Evolutionary conservation across 2,113 vertebrate species (phyloP).

Genomic region (Progne subis): DNA sequence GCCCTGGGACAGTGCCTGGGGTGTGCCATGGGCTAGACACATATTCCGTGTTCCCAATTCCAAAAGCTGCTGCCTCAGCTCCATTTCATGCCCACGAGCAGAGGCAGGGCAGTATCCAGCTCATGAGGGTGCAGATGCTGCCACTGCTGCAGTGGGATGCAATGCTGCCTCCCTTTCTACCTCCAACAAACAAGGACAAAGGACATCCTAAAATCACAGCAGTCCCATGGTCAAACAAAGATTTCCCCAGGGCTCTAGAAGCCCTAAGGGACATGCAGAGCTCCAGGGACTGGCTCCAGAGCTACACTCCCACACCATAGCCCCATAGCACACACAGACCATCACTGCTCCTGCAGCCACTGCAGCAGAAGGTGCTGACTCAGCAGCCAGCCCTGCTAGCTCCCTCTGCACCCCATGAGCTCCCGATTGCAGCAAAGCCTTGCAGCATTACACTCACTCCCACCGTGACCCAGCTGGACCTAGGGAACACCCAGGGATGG

Average conservation of each 20-base stretch:
- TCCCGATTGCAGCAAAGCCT: neutral
- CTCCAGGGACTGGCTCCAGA: accelerated
- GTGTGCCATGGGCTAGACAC: neutral
- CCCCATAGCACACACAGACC: neutral
- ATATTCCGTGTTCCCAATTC: accelerated
- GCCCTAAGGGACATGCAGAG: neutral
- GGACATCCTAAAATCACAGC: neutral
- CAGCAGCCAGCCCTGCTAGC: neutral
- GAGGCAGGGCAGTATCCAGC: neutral
- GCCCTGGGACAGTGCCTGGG: accelerated
- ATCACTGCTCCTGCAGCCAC: neutral
- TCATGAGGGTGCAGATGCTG: accelerated
- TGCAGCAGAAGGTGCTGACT: neutral
- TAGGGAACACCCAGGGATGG: neutral
- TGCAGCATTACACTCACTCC: neutral
- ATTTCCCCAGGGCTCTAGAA: neutral
- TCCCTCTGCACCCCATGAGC: neutral
- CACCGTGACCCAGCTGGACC: accelerated
- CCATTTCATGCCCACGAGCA: accelerated
- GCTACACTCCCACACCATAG: accelerated
- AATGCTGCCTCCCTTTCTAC: neutral
- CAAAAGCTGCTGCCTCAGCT: neutral
- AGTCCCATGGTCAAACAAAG: accelerated
- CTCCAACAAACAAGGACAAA: neutral
- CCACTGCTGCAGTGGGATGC: accelerated